Base-by-base conservation (phyloP, 2,888 invertebrate genomes). In the Caenorhabditis japonica region DNA sequence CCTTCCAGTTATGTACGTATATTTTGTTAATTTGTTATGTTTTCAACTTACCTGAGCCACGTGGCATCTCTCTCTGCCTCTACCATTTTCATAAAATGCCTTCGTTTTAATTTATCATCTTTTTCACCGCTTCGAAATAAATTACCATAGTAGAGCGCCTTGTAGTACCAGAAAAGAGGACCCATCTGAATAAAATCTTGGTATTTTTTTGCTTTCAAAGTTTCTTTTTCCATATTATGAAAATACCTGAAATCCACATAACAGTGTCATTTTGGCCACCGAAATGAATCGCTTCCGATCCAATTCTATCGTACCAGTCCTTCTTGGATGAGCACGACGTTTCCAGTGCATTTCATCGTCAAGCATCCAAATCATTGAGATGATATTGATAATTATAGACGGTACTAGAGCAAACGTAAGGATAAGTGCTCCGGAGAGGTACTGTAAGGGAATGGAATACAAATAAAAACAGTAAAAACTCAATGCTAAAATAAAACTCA, bases 1-100 rank as follows among this genome's bases (percentile, higher is more conserved):
- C 30, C 10, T 7, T 30, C 30, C 10, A 30, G 30, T 30, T 30
- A n/a, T n/a, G 43, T 8, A 4, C 13, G 4, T 21, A 23, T 19
- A 3, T 23, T 17, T 5, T 23, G 19, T 43, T 43, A n/a, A n/a
- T n/a, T n/a, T n/a, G n/a, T n/a, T n/a, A n/a, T n/a, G 43, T 23
- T 12, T 43, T 30, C 52, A 17, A 7, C 30, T 64, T 13, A 27
- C 27, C 19, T 12, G 56, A 81, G 46, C 74, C 75, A 39, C 1
- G 83, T 77, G 1, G 83, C 83, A 70, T 84, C 84, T 34, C 83
- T 60, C 21, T 84, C 84, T 7, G 78, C 76, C 38, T 78, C 83
- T 5, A 84, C 70, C 79, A 82, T 82, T 38, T 72, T 70, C 43
- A 53, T 51, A 58, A 79, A 83, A 21, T 52, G 60, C 8, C 34